Base-by-base conservation (phyloP, 1,140 invertebrate species). In the Aphidius ervi region DNA sequence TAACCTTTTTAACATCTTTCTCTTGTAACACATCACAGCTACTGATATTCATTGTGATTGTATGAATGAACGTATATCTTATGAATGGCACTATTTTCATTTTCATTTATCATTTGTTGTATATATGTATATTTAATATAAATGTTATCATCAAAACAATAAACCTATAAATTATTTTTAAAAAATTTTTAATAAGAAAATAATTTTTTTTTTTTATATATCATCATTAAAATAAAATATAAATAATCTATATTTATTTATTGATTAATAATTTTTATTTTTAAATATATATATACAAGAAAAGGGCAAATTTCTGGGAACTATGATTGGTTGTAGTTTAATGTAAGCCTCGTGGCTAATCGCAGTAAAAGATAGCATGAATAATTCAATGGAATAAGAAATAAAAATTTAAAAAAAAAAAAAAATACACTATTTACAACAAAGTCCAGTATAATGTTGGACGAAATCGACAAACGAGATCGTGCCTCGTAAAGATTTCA, bases 401-500 rank as follows among this genome's bases (percentile, higher is more conserved):
- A 58, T 16, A 16, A 16, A 16, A 16, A 16, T 16, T 16, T 53
- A 49, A 50, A 16, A 16, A 16, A 16, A 16, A 16, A n/a, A 16
- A 16, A 16, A 16, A 16, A 16, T 16, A 16, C 16, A 16, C 16
- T 16, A 16, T 16, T 16, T 16, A 59, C 46, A 48, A 41, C 52
- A 59, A 59, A 59, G 58, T 48, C 49, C 39, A 40, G 23, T 31
- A 31, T 31, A 31, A 31, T 31, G 23, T 31, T 23, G 16, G 39
- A 53, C 58, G 58, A 59, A 59, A 59, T 59, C 56, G 16, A 54
- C 37, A 37, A 39, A 54, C 52, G 10, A 54, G 52, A 43, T 54
- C 52, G 52, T 54, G 52, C 52, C 52, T 54, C 52, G 52, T 54
- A 54, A 54, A 54, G 52, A 42, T n/a, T 43, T 3, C 20, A 16